A percentile compares a stretch with the other conserved stretches of the same genome.
Conservation (phyloP, 2,888 invertebrate genomes). For the Zeuzera pyrina region DNA sequence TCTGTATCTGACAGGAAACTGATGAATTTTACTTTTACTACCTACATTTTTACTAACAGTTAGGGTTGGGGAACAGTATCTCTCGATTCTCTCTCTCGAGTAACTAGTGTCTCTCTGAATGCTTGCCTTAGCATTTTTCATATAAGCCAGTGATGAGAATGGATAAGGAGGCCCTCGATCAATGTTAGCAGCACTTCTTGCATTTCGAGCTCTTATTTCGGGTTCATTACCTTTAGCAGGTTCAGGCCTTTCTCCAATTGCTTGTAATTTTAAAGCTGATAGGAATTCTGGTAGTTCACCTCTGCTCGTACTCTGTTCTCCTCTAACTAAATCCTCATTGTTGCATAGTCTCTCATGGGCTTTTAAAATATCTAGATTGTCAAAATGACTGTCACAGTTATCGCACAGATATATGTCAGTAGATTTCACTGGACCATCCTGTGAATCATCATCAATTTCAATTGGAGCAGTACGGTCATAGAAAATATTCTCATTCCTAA, state of each 20-base stretch:
- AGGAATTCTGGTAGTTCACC: slow-evolving; percentile 51
- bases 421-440: slow-evolving; percentile 73
- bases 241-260: slow-evolving; percentile 24
- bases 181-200: slow-evolving; percentile 41
- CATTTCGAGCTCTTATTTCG: slow-evolving; percentile 37
- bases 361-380: slow-evolving; percentile 51
- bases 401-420: slow-evolving; percentile 83
- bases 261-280: slow-evolving; percentile 47
- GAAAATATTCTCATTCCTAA: slow-evolving; percentile 82
- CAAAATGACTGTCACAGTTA: slow-evolving; percentile 82
- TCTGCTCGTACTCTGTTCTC: slow-evolving; percentile 28
- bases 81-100: slow-evolving; percentile 53
- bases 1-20: slow-evolving; percentile 55
- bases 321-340: slow-evolving; percentile 31
- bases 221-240: slow-evolving; percentile 17
- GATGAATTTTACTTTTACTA: slow-evolving; percentile 48
- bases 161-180: slow-evolving; percentile 62
- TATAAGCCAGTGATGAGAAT: slow-evolving; percentile 63
- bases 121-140: slow-evolving; percentile 44
- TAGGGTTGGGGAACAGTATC: slow-evolving; percentile 50
- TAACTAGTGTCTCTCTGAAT: slow-evolving; percentile 41
- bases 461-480: slow-evolving; percentile 43
- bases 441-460: slow-evolving; percentile 53
- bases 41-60: slow-evolving; percentile 42
- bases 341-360: slow-evolving; percentile 64